Percentiles rank a stretch among this genome's conserved stretches.
These are phyloP conservation scores for Anseranas semipalmata DNA, from an alignment of 2,113 vertebrate species.

Conservation along the genomic window DNA sequence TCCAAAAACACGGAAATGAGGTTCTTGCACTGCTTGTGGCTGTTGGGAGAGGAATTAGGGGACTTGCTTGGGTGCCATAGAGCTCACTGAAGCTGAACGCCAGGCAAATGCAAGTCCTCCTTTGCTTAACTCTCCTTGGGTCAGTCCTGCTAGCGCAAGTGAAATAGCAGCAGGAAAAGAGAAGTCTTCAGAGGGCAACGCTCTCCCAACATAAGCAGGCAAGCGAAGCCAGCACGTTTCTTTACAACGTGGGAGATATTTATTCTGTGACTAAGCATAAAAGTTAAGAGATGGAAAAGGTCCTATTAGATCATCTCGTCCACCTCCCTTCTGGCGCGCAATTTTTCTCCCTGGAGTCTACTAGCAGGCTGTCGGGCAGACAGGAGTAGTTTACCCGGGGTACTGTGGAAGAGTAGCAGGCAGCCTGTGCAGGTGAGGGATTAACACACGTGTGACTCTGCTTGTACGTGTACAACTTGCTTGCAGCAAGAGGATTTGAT, in stretches of 20 bases:
- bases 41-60: neutral
- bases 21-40: neutral
- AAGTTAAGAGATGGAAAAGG: slow-evolving; percentile 57
- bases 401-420: neutral
- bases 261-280: slow-evolving; percentile 61
- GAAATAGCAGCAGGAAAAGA: neutral
- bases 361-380: neutral
- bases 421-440: neutral
- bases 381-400: neutral
- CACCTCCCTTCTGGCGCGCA: slow-evolving; percentile 15
- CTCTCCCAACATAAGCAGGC: neutral
- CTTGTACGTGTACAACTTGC: neutral
- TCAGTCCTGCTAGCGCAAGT: neutral
- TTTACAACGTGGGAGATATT: neutral
- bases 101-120: neutral
- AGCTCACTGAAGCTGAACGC: neutral
- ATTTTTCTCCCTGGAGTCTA: neutral
- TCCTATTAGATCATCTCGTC: slow-evolving; percentile 38
- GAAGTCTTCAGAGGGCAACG: neutral
- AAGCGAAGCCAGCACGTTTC: neutral
- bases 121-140: neutral
- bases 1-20: neutral
- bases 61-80: accelerated
- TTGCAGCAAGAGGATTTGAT: neutral
- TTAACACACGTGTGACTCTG: accelerated